Percentiles rank a stretch among this genome's conserved stretches.
Evolutionary conservation across 2,888 invertebrate genomes (phyloP).

Genomic region (Xylota segnis): DNA sequence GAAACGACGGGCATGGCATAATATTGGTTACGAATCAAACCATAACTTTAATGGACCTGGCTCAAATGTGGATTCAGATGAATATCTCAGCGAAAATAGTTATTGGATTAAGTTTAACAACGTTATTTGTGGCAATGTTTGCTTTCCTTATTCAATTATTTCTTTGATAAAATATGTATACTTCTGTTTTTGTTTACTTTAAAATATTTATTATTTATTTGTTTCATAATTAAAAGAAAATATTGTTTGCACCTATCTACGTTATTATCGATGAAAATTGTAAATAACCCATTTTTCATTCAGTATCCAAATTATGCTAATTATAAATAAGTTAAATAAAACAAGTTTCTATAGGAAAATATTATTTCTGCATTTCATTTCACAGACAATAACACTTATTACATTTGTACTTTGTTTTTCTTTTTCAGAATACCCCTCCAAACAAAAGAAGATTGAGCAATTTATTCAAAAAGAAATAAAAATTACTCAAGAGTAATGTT

Average conservation of each 20-base stretch:
- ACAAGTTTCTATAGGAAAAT: not conserved
- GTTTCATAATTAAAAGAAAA: not conserved
- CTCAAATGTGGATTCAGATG: constrained; percentile 78
- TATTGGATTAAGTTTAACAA: constrained; percentile 70
- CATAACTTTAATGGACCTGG: constrained; percentile 78
- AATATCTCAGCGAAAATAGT: constrained; percentile 75
- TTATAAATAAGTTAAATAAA: not conserved
- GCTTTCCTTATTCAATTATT: constrained; percentile 61
- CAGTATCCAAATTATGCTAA: not conserved
- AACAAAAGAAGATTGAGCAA: constrained; percentile 82
- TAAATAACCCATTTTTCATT: not conserved
- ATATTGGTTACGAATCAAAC: constrained; percentile 78
- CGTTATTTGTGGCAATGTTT: constrained; percentile 71
- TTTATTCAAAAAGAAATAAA: constrained; percentile 83
- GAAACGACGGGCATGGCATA: constrained; percentile 65
- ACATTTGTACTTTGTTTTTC: constrained; percentile 41
- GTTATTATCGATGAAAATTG: not conserved
- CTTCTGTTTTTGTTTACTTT: constrained; percentile 7
- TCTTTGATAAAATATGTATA: constrained; percentile 17
- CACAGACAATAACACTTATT: not conserved
- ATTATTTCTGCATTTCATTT: not conserved
- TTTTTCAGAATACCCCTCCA: constrained; percentile 83
- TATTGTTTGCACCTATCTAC: not conserved
- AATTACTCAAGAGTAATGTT: not conserved
- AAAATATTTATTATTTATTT: not conserved